Conservation (phyloP, 2,797 vertebrate genomes). For the Crenichthys baileyi region DNA sequence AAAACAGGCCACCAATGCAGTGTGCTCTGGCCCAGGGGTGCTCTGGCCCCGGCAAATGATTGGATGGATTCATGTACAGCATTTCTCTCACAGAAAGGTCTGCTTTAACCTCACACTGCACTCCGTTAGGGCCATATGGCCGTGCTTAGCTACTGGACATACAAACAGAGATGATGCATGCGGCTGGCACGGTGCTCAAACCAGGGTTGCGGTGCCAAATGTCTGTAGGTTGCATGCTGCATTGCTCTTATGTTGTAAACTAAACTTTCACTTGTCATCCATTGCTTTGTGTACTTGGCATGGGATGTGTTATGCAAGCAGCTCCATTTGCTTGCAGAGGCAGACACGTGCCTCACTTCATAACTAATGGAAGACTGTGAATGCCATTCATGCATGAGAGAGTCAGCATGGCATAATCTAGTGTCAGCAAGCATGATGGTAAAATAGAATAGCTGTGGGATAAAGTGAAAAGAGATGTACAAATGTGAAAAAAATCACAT, state of each 20-base stretch:
- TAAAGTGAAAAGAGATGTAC: conserved; percentile 31
- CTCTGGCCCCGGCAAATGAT: conserved; percentile 75
- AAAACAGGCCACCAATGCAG: conserved; percentile 76
- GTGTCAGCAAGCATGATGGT: conserved; percentile 58
- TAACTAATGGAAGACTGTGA: conserved; percentile 78
- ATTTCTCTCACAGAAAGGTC: conserved; percentile 66
- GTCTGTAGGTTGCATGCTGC: conserved; percentile 1
- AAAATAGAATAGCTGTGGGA: conserved; percentile 41
- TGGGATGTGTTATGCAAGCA: conserved; percentile 75
- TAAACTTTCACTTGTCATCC: conserved; percentile 41
- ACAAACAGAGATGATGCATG: conserved; percentile 7
- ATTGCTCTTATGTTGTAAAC: conserved; percentile 16
- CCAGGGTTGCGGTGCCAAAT: background rate
- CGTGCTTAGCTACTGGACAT: conserved; percentile 17
- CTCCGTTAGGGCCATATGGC: conserved; percentile 41
- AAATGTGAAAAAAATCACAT: background rate
- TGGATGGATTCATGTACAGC: conserved; percentile 68
- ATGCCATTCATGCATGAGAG: conserved; percentile 76
- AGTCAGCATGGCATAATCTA: conserved; percentile 65
- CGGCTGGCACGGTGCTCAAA: conserved; percentile 10
- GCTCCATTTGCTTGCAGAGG: conserved; percentile 69
- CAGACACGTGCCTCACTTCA: conserved; percentile 75
- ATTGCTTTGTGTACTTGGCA: conserved; percentile 43
- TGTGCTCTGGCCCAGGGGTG: conserved; percentile 66
- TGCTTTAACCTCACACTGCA: conserved; percentile 53